Conservation (phyloP, 2,888 invertebrate genomes). For the Nemotelus pantherinus region DNA sequence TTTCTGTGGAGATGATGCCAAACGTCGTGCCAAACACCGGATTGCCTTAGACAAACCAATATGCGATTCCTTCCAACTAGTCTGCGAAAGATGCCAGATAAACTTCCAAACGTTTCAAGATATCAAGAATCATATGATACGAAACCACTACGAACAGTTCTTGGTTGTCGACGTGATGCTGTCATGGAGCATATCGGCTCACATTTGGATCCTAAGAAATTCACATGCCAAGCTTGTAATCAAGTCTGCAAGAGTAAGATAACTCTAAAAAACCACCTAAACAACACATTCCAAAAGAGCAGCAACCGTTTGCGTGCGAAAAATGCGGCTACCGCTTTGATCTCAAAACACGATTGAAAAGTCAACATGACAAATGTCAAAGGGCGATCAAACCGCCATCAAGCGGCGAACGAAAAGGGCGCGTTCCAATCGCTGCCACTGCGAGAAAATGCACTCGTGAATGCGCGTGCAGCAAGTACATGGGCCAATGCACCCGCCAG, state of each 20-base stretch:
- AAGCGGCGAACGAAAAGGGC: too few relatives aligned
- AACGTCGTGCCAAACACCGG: constrained; percentile 24
- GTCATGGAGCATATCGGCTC: constrained; percentile 46
- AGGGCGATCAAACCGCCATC: too few relatives aligned
- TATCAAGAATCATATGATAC: constrained; percentile 45
- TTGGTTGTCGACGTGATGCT: constrained; percentile 43
- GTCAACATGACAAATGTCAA: too few relatives aligned
- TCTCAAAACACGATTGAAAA: too few relatives aligned
- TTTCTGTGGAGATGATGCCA: not conserved
- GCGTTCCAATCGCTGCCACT: too few relatives aligned
- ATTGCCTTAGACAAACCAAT: constrained; percentile 44
- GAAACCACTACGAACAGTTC: constrained; percentile 38
- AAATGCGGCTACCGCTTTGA: constrained; percentile 27
- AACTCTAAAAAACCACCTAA: constrained; percentile 46
- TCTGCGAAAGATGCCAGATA: constrained; percentile 32
- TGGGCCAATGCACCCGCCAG: too few relatives aligned
- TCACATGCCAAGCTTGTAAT: constrained; percentile 43
- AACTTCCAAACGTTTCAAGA: constrained; percentile 45
- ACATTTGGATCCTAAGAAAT: constrained; percentile 47
- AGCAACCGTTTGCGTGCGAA: constrained; percentile 43
- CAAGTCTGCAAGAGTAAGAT: constrained; percentile 48
- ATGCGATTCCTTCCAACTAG: constrained; percentile 46
- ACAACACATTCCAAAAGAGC: constrained; percentile 46
- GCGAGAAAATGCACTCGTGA: too few relatives aligned
- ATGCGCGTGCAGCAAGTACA: too few relatives aligned